Evolutionary conservation across 2,113 vertebrate genomes (phyloP).

Genomic region (Laterallus jamaicensis): DNA sequence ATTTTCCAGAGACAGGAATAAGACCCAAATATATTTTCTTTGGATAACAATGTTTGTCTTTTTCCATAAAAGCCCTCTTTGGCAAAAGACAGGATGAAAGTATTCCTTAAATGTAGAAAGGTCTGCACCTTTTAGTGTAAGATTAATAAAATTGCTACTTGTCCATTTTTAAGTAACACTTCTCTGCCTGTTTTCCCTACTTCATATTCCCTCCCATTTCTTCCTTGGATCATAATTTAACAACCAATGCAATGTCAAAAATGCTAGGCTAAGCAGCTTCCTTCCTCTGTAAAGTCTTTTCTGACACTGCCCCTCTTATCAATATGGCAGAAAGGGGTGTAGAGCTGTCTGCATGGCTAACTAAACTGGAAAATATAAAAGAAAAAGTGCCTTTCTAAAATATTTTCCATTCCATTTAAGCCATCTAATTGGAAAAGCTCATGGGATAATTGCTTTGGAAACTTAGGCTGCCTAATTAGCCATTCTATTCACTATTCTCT

Average conservation of each 20-base stretch:
- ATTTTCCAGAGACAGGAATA: background rate
- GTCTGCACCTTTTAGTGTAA: background rate
- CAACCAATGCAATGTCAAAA: background rate
- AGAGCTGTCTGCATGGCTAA: background rate
- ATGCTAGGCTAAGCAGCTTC: background rate
- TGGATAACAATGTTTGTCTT: background rate
- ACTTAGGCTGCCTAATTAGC: background rate
- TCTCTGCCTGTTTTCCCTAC: background rate
- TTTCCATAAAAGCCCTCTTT: background rate
- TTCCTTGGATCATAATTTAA: background rate
- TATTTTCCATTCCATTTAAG: background rate
- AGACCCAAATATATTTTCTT: background rate
- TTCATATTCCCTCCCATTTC: background rate
- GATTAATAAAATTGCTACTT: background rate
- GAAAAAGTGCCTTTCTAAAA: background rate
- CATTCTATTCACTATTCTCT: background rate
- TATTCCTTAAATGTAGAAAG: background rate
- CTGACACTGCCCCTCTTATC: background rate
- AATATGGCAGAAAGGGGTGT: background rate
- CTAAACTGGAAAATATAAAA: background rate
- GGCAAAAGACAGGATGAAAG: background rate
- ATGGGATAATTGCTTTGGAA: background rate
- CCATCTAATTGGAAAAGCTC: background rate
- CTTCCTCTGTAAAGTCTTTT: background rate
- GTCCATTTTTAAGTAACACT: background rate